Evolutionary conservation across 1,140 invertebrate genomes (phyloP).

Genomic region (Mycetomoellerius zeteki): DNA sequence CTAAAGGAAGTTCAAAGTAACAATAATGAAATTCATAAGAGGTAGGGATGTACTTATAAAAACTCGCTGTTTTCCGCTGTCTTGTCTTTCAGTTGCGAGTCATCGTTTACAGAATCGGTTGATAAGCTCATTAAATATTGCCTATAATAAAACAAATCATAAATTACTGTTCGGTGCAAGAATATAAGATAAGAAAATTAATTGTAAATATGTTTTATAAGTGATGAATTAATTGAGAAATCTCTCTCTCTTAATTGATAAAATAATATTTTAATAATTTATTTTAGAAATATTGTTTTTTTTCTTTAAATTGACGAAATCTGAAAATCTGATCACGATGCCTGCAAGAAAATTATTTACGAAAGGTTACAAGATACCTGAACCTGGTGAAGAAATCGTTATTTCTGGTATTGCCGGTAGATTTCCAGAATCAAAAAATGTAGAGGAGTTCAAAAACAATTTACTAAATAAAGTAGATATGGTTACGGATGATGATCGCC

Average conservation of each 20-base stretch:
- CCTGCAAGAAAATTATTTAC: neutral
- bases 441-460: constrained; percentile 93
- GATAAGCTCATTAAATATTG: neutral
- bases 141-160: neutral
- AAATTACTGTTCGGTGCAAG: neutral
- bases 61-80: constrained; percentile 14
- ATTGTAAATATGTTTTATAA: neutral
- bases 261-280: constrained; percentile 12
- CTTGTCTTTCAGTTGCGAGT: constrained; percentile 46
- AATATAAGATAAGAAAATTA: neutral
- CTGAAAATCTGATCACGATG: neutral
- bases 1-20: constrained; percentile 69
- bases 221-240: neutral
- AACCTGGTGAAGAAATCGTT: constrained; percentile 92
- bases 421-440: constrained; percentile 95
- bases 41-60: constrained; percentile 79
- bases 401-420: constrained; percentile 94
- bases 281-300: neutral
- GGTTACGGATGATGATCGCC: constrained; percentile 91
- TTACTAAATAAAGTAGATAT: constrained; percentile 93
- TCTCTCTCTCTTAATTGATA: neutral
- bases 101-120: neutral
- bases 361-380: constrained; percentile 13
- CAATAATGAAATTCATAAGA: neutral
- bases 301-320: neutral